Conservation (phyloP, 1,140 invertebrate species). For the Drosophila navojoa region DNA sequence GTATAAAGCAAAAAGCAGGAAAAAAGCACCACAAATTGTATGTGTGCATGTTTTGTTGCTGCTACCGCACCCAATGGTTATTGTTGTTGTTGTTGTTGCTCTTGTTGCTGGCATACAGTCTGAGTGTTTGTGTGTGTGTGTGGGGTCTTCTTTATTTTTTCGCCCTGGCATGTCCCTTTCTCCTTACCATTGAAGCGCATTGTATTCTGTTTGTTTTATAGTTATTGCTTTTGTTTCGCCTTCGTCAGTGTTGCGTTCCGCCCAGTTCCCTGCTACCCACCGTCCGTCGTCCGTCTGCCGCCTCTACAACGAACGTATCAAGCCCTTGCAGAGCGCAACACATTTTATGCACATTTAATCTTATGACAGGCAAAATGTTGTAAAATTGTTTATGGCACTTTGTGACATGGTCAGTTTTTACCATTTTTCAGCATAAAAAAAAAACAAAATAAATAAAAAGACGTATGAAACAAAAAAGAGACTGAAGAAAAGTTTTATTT, state of each 20-base stretch:
- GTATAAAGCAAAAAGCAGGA: conserved; percentile 27
- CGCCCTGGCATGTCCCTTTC: conserved; percentile 1
- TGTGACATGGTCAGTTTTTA: conserved; percentile 74
- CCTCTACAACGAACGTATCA: not conserved
- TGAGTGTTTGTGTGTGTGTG: conserved; percentile 14
- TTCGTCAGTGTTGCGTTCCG: conserved; percentile 32
- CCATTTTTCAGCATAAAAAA: conserved; percentile 43
- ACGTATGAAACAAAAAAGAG: too few species aligned
- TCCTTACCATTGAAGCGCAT: conserved; percentile 67
- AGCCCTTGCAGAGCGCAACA: not conserved
- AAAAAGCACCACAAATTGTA: conserved; percentile 31
- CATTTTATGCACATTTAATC: conserved; percentile 80
- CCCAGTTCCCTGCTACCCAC: conserved; percentile 17
- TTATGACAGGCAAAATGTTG: conserved; percentile 80
- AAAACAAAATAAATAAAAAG: not conserved
- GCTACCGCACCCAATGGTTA: conserved; percentile 23
- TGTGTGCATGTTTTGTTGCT: conserved; percentile 36
- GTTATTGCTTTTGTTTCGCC: conserved; percentile 79
- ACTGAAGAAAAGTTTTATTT: conserved; percentile 26
- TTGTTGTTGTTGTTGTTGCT: conserved; percentile 10
- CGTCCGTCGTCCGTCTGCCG: conserved; percentile 10
- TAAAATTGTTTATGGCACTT: conserved; percentile 80
- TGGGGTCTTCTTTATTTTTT: conserved; percentile 24
- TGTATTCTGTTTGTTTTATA: conserved; percentile 80
- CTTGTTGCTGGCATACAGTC: conserved; percentile 36